Evolutionary conservation across 2,888 invertebrate species (phyloP).

Genomic region (Ischnus inquisitorius): DNA sequence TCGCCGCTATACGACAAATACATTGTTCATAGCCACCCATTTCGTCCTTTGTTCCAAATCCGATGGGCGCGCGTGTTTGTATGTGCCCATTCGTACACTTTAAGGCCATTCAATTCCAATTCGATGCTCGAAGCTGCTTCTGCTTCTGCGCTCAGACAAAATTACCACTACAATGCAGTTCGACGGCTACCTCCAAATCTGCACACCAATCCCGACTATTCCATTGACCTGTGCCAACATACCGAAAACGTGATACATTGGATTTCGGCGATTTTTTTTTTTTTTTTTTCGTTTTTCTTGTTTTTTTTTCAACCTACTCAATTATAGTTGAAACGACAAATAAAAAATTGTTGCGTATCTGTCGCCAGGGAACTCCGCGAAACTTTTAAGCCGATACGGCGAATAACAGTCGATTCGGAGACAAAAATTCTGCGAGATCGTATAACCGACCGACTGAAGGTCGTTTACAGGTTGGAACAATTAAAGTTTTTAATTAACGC

Average conservation of each 20-base stretch:
- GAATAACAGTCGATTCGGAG: background rate
- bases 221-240: constrained; percentile 16
- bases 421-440: background rate
- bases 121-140: constrained; percentile 54
- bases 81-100: constrained; percentile 54
- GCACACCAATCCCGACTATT: constrained; percentile 15
- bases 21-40: constrained; percentile 59
- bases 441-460: background rate
- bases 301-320: background rate
- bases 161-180: constrained; percentile 61
- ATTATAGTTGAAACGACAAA: background rate
- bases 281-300: background rate
- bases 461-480: constrained; percentile 46
- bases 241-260: constrained; percentile 2
- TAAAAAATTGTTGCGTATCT: background rate
- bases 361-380: background rate
- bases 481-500: constrained; percentile 62
- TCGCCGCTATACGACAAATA: constrained; percentile 60
- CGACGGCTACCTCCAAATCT: constrained; percentile 7
- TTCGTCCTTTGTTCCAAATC: constrained; percentile 59
- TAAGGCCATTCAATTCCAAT: constrained; percentile 67
- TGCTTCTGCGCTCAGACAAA: constrained; percentile 52
- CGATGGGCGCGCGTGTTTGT: constrained; percentile 43
- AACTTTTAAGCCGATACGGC: background rate
- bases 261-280: background rate